phyloP scores from a whole-genome alignment of 2,888 invertebrate genomes.

The Gisinianus flammeolus region DNA sequence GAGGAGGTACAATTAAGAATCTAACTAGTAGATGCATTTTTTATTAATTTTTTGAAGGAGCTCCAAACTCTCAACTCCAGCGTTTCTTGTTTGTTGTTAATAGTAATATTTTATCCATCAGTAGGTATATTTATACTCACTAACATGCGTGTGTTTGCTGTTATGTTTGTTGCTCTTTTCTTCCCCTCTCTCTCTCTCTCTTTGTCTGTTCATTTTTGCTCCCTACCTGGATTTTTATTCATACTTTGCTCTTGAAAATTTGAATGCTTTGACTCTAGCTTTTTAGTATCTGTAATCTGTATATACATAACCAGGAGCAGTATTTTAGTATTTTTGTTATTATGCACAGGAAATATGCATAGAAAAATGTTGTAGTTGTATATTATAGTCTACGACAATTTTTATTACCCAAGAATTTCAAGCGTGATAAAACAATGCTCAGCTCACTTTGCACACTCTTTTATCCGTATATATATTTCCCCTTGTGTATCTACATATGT shows the following conservation, averaged over 20 bases:
- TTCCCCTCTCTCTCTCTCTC: conserved; percentile 6
- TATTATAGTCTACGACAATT: not conserved
- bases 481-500: not conserved
- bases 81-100: no score
- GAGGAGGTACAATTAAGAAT: not conserved
- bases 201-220: not conserved
- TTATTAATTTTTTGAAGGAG: not conserved
- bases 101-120: no score
- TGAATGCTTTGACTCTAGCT: no score
- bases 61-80: no score
- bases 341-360: not conserved
- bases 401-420: conserved; percentile 8
- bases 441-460: not conserved
- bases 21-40: not conserved
- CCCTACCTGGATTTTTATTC: no score
- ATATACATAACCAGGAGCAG: no score
- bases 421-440: conserved; percentile 10
- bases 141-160: not conserved
- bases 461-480: not conserved
- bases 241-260: no score
- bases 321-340: no score
- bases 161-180: not conserved
- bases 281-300: no score
- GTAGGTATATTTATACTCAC: no score
- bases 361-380: not conserved